Base-by-base conservation (phyloP, 1,140 invertebrate species). In the Tetramorium alpestre region DNA sequence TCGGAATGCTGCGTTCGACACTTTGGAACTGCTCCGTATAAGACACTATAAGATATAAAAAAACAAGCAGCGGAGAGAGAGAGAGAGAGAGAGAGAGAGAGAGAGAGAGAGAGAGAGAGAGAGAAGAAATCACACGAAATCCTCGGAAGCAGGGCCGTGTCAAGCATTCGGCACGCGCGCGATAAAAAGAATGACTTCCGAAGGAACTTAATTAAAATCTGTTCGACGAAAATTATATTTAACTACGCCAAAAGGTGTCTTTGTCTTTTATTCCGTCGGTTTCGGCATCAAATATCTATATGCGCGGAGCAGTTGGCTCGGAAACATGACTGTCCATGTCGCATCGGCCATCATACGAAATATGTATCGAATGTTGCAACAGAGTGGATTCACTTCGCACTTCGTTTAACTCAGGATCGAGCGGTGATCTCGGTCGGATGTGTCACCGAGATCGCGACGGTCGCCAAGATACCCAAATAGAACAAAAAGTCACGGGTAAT, bases 51-150 rank as follows among this genome's bases (percentile, higher is more conserved):
- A 5, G 7, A 22, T 22, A 22, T 22, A n/a, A 54, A 6, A 13
- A 33, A 33, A 4, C 33, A 60, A 84, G 8, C 22, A 22, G 7
- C 7, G 18, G 13, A 51, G 49, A 51, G 49, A 51, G 13, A 16
- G 47, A 49, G 47, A 73, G n/a, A 73, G 65, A 41, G 72, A 75
- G 75, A 84, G 47, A 49, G 47, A 73, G n/a, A 73, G 65, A 41
- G 72, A 75, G 75, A 84, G 13, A 51, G 49, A 51, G 49, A 51
- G 47, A 16, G 47, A 49, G 47, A 73, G n/a, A 73, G 65, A 41
- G 72, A 75, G 75, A 84, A 84, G 80, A 84, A 81, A 49, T 38
- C 25, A 10, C 13, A 84, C 25, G 28, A 47, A 44, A 84, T 75
- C n/a, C 41, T 58, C 41, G 54, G n/a, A 38, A 82, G 25, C 80